Base-by-base conservation (phyloP, 2,113 vertebrate genomes). In the Rafetus swinhoei region DNA sequence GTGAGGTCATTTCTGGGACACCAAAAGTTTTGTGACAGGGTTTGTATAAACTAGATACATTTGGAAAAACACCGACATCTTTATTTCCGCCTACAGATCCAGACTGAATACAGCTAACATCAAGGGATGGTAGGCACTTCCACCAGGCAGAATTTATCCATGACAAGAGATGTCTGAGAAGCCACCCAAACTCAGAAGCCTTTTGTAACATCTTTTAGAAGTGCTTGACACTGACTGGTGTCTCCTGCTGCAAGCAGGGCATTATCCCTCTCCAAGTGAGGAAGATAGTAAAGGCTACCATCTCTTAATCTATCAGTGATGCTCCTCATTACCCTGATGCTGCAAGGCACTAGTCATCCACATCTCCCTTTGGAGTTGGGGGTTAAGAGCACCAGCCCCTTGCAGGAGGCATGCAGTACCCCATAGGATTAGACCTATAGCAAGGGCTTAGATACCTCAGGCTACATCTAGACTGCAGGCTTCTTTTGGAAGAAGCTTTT, bases 61-160 rank as follows among this genome's bases (percentile, higher is more conserved):
- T 90, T 53, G 95, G 82, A 95, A 92, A 92, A 94, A 72, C 19
- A 32, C 82, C 82, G 91, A 97, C 85, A 91, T 97, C 97, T 98
- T 97, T 80, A 97, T 97, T 97, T 95, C 88, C 79, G 57, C 22
- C 87, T 80, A 35, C 86, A 86, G 54, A 84, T 24, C 69, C 65
- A 88, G 94, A 29, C 21, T 54, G 57, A 72, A 60, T 72, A 81
- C 84, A 87, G 57, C 81, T 84, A 80, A 89, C 89, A 53, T 89
- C 85, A 94, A 91, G 39, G 39, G 39, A 65, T 79, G 53, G 9
- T 45, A 59, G 56, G 14, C 24, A 14, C 84, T 50, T 91, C 84
- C 92, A 21, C 13, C 87, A 56, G 53, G 9, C 13, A 84, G 9
- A 56, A 52, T 9, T 90, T 93, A 74, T 57, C n/a, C 50, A 65